phyloP scores from a whole-genome alignment of 1,140 invertebrate genomes.

The Drosophila aff. region DNA sequence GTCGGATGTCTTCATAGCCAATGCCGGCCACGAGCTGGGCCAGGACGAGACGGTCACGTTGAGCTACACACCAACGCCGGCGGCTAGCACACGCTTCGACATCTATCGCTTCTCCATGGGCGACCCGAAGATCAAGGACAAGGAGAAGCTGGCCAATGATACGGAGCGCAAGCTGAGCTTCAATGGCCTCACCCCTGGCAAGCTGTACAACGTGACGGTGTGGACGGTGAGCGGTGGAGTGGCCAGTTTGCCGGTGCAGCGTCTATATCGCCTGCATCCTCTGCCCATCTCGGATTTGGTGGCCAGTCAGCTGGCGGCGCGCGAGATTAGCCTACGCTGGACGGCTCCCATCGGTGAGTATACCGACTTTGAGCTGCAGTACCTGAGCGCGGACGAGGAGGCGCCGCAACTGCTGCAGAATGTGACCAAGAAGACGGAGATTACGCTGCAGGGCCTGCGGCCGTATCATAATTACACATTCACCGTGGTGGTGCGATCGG shows the following conservation, averaged over 20 bases:
- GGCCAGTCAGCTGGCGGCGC: slow-evolving; percentile 91
- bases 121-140: slow-evolving; percentile 89
- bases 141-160: slow-evolving; percentile 91
- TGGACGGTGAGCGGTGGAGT: slow-evolving; percentile 95
- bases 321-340: slow-evolving; percentile 92
- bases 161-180: slow-evolving; percentile 93
- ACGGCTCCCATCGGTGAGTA: slow-evolving; percentile 92
- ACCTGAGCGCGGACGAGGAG: slow-evolving; percentile 89
- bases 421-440: slow-evolving; percentile 88
- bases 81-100: slow-evolving; percentile 91
- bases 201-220: slow-evolving; percentile 95
- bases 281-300: slow-evolving; percentile 92
- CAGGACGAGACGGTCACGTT: slow-evolving; percentile 87
- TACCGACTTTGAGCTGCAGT: slow-evolving; percentile 95
- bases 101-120: slow-evolving; percentile 93
- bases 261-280: slow-evolving; percentile 93
- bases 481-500: slow-evolving; percentile 92
- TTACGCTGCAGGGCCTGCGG: slow-evolving; percentile 90
- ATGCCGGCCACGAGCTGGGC: slow-evolving; percentile 90
- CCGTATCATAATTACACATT: slow-evolving; percentile 96
- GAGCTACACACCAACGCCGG: slow-evolving; percentile 93
- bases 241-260: slow-evolving; percentile 92
- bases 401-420: slow-evolving; percentile 89
- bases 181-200: slow-evolving; percentile 91
- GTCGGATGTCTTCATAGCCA: slow-evolving; percentile 95